Base-by-base conservation (phyloP, 2,888 invertebrate species). In the Kuschelorhynchus macadamiae region DNA sequence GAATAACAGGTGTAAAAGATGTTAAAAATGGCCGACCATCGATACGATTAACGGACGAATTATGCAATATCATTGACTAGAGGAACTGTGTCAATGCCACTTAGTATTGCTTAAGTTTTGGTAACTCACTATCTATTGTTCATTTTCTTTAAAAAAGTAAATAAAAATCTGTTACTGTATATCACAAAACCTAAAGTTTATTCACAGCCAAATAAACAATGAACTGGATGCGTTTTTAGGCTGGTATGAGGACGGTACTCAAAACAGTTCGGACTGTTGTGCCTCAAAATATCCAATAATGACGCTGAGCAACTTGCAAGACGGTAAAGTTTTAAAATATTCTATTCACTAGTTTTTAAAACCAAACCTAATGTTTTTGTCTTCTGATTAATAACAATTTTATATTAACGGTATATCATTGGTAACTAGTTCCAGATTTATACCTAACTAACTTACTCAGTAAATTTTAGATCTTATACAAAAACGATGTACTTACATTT, bases 51-150 rank as follows among this genome's bases (percentile, higher is more conserved):
- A 41, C 50, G 65, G 57, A 52, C 57, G 33, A 57, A 57, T 49
- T 49, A 30, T 39, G 39, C 63, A 56, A 64, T 44, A 18, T 72
- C 77, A 76, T 76, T 81, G 83, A 82, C 82, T 82, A 83, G 82
- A 79, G 80, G 79, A 79, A 79, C 74, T 77, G 75, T 74, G 75
- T 75, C 76, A 77, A 76, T 80, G 79, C 80, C 78, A 79, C 77
- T 80, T 80, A 78, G 78, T 78, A 77, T 79, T 79, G 77, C 78
- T 77, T 78, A 72, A 68, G 68, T 76, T 72, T 74, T 73, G 75
- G 72, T 76, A 77, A 76, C 76, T 75, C 72, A 71, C 74, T 75
- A 74, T 50, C 60, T 64, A 64, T 67, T 67, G 61, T 61, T 61
- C 42, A 53, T 42, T 16, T 17, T 50, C 33, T 53, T 61, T 61